Conservation (phyloP, 2,888 invertebrate species). For the Tethea ocularis region DNA sequence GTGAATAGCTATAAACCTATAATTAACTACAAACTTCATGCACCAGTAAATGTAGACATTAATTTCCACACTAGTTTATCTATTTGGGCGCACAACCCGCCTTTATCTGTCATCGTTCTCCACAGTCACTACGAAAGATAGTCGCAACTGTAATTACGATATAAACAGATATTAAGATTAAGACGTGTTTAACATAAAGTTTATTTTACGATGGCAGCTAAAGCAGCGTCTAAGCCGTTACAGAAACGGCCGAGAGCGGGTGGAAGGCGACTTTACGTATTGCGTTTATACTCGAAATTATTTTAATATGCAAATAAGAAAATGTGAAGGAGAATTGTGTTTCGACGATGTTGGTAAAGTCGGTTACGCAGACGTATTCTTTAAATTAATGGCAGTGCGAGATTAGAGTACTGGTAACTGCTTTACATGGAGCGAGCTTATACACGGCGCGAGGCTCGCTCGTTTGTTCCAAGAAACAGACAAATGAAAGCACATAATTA, state of each 20-base stretch:
- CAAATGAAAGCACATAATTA: conserved; percentile 84
- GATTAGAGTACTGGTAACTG: conserved; percentile 83
- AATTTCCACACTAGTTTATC: conserved; percentile 84
- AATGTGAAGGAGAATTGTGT: conserved; percentile 81
- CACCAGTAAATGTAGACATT: conserved; percentile 84
- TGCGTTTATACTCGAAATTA: conserved; percentile 82
- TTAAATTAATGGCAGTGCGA: conserved; percentile 81
- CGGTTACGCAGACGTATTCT: conserved; percentile 81
- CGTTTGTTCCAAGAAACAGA: conserved; percentile 80
- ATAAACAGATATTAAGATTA: conserved; percentile 46
- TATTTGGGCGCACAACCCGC: conserved; percentile 82
- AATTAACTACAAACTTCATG: conserved; percentile 83
- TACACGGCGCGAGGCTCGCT: conserved; percentile 67
- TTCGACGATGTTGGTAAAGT: conserved; percentile 77
- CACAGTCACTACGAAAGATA: conserved; percentile 56
- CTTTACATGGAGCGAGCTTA: conserved; percentile 80
- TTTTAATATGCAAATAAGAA: conserved; percentile 84
- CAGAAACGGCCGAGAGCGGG: conserved; percentile 43
- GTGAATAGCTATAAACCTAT: conserved; percentile 80
- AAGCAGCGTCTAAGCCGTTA: conserved; percentile 53
- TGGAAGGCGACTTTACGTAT: conserved; percentile 77
- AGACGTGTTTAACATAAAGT: conserved; percentile 49
- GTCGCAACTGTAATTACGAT: conserved; percentile 50
- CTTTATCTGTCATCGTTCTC: conserved; percentile 82
- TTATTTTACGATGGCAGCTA: conserved; percentile 46